These are phyloP conservation scores for Hemistola chrysoprasaria DNA, from an alignment of 2,888 invertebrate genomes.

Conservation along the genomic window DNA sequence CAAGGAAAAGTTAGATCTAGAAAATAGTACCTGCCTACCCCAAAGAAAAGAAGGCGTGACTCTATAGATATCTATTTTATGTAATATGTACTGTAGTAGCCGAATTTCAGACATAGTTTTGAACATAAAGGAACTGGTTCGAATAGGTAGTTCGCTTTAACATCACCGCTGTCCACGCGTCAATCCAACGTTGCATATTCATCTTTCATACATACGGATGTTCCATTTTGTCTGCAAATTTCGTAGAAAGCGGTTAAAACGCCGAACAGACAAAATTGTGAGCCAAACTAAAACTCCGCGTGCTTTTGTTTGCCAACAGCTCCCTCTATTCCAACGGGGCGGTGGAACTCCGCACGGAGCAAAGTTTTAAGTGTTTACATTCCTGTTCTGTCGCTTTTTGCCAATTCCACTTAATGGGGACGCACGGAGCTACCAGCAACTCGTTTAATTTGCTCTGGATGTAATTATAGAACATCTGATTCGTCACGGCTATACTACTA, in stretches of 20 bases:
- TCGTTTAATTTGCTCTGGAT: constrained; percentile 64
- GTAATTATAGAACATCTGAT: too few species aligned
- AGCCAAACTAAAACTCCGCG: constrained; percentile 59
- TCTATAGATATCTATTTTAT: too few species aligned
- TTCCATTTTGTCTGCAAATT: constrained; percentile 57
- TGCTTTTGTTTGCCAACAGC: constrained; percentile 72
- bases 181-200: constrained; percentile 67
- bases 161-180: constrained; percentile 32
- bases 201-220: constrained; percentile 58
- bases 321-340: constrained; percentile 63
- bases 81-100: constrained; percentile 1
- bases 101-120: constrained; percentile 26
- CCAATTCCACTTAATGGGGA: constrained; percentile 74
- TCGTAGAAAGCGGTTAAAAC: constrained; percentile 60
- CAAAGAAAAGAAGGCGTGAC: too few species aligned
- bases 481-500: too few species aligned
- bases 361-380: constrained; percentile 81
- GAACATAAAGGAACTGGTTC: constrained; percentile 8
- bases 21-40: too few species aligned
- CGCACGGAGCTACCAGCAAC: constrained; percentile 62
- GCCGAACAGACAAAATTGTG: constrained; percentile 64
- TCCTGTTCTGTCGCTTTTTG: constrained; percentile 78
- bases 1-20: too few species aligned
- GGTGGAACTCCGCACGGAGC: constrained; percentile 56
- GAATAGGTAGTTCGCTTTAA: constrained; percentile 4